Percentiles rank a stretch among this genome's conserved stretches.
Evolutionary conservation across 2,113 vertebrate genomes (phyloP).

Genomic region (Notarius quadriscutis): DNA sequence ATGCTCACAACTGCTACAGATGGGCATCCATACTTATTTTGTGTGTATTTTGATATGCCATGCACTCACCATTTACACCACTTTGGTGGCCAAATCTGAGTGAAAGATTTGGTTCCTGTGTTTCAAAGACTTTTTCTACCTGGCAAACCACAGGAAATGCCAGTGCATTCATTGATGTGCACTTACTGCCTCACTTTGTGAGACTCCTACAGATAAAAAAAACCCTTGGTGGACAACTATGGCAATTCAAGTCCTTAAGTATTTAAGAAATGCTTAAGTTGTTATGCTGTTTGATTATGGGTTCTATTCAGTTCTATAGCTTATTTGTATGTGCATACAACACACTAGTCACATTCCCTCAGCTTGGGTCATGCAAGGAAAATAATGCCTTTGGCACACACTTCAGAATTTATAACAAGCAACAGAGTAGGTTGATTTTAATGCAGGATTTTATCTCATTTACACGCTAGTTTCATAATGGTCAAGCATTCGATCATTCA

Average conservation of each 20-base stretch:
- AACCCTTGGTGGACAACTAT: not conserved
- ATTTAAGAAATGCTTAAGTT: not conserved
- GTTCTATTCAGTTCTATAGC: not conserved
- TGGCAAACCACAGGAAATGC: not conserved
- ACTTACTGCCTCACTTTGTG: not conserved
- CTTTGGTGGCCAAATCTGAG: not conserved
- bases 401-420: slow-evolving; percentile 10
- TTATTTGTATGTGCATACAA: not conserved
- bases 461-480: slow-evolving; percentile 42
- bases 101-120: not conserved
- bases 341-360: not conserved
- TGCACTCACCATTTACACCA: not conserved
- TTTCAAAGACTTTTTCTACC: not conserved
- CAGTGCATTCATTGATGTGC: not conserved
- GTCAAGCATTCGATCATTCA: slow-evolving; percentile 17
- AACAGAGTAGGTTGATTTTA: slow-evolving; percentile 39
- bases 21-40: not conserved
- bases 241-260: not conserved
- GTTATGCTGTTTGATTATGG: not conserved
- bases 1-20: not conserved
- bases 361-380: not conserved
- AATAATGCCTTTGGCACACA: not conserved
- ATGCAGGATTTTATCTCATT: slow-evolving; percentile 40
- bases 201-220: not conserved
- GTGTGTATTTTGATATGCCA: not conserved